A percentile compares a stretch with the other conserved stretches of the same genome.
phyloP scores from a whole-genome alignment of 1,140 invertebrate genomes.

The Ladona fulva region DNA sequence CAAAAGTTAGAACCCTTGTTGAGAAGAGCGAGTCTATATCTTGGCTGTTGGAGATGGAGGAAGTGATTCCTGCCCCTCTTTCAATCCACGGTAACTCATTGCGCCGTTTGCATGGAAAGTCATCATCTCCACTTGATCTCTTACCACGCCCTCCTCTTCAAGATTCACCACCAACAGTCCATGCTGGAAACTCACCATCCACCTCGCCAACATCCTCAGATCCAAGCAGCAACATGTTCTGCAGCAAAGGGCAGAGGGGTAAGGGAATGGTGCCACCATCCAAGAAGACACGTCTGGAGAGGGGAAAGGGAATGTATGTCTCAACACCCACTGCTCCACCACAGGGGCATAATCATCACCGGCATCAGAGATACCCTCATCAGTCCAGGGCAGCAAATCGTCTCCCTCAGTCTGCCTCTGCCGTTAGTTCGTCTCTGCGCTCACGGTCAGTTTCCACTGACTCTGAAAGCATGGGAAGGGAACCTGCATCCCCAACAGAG shows the following conservation, averaged over 20 bases:
- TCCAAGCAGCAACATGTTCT: background rate
- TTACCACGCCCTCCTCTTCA: background rate
- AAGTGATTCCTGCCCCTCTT: background rate
- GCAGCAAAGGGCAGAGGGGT: background rate
- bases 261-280: background rate
- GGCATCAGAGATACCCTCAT: background rate
- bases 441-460: background rate
- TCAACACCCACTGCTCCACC: background rate
- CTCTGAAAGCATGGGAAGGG: background rate
- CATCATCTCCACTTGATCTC: background rate
- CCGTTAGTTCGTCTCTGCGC: background rate
- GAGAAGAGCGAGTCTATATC: conserved; percentile 75
- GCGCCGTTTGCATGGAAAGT: background rate
- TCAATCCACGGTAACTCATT: background rate
- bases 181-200: background rate
- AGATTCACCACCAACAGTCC: background rate
- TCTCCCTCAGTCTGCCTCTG: background rate
- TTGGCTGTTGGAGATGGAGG: conserved; percentile 68
- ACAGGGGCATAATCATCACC: background rate
- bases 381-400: background rate
- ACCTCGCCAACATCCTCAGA: background rate
- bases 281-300: background rate
- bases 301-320: background rate
- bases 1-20: conserved; percentile 62
- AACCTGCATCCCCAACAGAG: background rate